These are phyloP conservation scores for Drosophila barbarae DNA, from an alignment of 2,888 invertebrate species.

Conservation along the genomic window DNA sequence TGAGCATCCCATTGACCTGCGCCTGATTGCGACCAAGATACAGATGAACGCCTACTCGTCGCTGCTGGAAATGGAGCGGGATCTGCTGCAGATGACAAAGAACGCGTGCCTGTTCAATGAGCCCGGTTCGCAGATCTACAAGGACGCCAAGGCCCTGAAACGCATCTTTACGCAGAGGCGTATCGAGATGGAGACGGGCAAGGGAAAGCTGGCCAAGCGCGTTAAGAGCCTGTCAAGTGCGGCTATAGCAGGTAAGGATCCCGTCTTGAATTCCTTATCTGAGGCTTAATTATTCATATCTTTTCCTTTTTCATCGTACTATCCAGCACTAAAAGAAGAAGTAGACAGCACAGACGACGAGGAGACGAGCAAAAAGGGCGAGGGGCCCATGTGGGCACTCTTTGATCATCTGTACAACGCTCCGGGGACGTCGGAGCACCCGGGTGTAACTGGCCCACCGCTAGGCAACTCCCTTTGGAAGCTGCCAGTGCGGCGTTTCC, in stretches of 20 bases:
- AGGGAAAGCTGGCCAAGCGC: slow-evolving; percentile 80
- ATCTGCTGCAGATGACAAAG: slow-evolving; percentile 92
- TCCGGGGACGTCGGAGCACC: slow-evolving; percentile 81
- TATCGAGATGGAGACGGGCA: slow-evolving; percentile 86
- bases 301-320: neutral
- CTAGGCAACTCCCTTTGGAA: slow-evolving; percentile 96
- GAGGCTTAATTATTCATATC: neutral
- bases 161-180: slow-evolving; percentile 85
- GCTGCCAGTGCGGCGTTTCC: slow-evolving; percentile 92
- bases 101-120: slow-evolving; percentile 98
- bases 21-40: slow-evolving; percentile 94
- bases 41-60: slow-evolving; percentile 89
- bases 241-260: slow-evolving; percentile 63
- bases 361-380: slow-evolving; percentile 81
- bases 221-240: slow-evolving; percentile 68
- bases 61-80: slow-evolving; percentile 92
- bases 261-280: neutral
- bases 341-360: slow-evolving; percentile 84
- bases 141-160: slow-evolving; percentile 93
- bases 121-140: slow-evolving; percentile 97
- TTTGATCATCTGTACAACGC: slow-evolving; percentile 89
- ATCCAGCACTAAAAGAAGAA: slow-evolving; percentile 81
- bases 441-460: slow-evolving; percentile 84
- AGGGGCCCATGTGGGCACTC: slow-evolving; percentile 94
- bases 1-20: slow-evolving; percentile 95